Percentiles rank a stretch among this genome's conserved stretches.
Evolutionary conservation across 2,888 invertebrate species (phyloP).

Genomic region (Pandemis cinnamomeana): DNA sequence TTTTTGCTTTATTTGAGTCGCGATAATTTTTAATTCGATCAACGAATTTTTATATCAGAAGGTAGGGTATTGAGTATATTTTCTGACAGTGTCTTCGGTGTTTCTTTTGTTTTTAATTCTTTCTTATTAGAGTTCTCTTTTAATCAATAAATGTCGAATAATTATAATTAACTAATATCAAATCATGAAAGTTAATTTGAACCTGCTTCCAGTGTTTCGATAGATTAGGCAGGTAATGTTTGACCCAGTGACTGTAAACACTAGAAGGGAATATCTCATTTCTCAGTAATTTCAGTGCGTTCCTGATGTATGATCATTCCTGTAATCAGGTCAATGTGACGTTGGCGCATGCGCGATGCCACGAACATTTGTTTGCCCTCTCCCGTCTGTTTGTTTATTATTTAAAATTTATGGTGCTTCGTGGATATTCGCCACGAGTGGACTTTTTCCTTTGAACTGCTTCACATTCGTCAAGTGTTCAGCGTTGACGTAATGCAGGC

Average conservation of each 20-base stretch:
- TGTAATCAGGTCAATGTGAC: background rate
- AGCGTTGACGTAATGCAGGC: constrained; percentile 32
- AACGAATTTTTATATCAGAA: constrained; percentile 23
- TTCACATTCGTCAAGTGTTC: constrained; percentile 39
- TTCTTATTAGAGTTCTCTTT: background rate
- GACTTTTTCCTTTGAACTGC: constrained; percentile 66
- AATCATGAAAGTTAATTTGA: no score
- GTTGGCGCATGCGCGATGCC: constrained; percentile 57
- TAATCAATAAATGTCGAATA: no score
- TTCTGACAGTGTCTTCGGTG: background rate
- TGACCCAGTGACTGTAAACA: no score
- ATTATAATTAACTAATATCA: no score
- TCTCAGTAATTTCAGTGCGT: no score
- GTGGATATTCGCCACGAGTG: constrained; percentile 61
- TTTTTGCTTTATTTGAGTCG: constrained; percentile 37
- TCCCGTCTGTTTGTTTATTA: constrained; percentile 71
- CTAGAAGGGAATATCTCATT: no score
- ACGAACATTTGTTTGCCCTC: constrained; percentile 64
- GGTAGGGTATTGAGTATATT: background rate
- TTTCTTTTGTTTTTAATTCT: background rate
- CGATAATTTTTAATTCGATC: constrained; percentile 28
- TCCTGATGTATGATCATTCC: background rate
- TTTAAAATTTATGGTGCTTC: constrained; percentile 74
- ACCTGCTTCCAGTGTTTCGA: no score
- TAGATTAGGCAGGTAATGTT: no score